These are phyloP conservation scores for Chrysemys picta DNA, from an alignment of 2,113 vertebrate genomes.

Conservation along the genomic window DNA sequence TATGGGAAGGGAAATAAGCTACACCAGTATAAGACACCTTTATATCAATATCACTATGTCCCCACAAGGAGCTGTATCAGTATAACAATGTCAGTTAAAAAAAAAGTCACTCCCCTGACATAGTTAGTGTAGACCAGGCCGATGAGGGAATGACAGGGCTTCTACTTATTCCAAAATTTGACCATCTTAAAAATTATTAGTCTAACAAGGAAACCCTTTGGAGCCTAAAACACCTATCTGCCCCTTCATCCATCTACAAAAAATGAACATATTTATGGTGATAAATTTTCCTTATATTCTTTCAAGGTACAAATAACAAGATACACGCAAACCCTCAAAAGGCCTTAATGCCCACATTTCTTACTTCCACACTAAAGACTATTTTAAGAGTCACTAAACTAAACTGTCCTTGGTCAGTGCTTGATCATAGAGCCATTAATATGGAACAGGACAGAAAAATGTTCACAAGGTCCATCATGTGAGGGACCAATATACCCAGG, in stretches of 20 bases:
- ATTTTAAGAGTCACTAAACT: background rate
- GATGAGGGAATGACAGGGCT: background rate
- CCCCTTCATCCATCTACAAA: background rate
- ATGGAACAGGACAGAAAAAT: background rate
- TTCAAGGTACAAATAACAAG: background rate
- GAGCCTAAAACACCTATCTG: background rate
- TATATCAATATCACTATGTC: background rate
- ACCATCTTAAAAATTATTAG: background rate
- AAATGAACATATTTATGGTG: background rate
- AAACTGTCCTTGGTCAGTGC: background rate
- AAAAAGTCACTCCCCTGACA: fast-evolving
- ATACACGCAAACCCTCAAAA: too few species aligned
- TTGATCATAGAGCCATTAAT: background rate
- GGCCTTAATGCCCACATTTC: background rate
- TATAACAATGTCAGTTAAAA: background rate
- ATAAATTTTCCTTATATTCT: background rate
- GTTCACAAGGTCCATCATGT: background rate
- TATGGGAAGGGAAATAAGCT: background rate
- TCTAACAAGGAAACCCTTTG: background rate
- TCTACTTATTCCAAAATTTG: background rate
- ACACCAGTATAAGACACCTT: background rate
- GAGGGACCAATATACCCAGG: background rate
- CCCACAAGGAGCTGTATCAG: background rate
- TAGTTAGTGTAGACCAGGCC: background rate
- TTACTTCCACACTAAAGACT: background rate